These are phyloP conservation scores for Sphaerophoria taeniata DNA, from an alignment of 2,888 invertebrate genomes.

Conservation along the genomic window DNA sequence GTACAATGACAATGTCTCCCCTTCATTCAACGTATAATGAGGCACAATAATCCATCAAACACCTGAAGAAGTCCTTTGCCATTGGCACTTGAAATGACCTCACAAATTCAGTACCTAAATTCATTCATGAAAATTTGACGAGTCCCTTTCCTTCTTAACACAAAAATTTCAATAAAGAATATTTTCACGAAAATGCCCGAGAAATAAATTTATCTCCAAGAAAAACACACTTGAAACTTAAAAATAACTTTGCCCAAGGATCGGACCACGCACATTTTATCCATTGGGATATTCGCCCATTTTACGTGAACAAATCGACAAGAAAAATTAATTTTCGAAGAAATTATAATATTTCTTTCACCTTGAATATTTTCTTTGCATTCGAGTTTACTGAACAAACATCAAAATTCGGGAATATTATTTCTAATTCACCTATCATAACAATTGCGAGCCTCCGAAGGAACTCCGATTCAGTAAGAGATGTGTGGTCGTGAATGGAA, in stretches of 20 bases:
- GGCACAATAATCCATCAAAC: conserved; percentile 21
- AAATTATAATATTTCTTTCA: conserved; percentile 72
- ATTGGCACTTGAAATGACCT: conserved; percentile 8
- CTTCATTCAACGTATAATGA: conserved; percentile 9
- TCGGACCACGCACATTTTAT: conserved; percentile 43
- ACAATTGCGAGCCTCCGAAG: conserved; percentile 46
- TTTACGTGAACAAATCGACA: background rate
- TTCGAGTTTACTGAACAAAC: conserved; percentile 58
- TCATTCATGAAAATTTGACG: conserved; percentile 70
- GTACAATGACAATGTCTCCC: conserved; percentile 11
- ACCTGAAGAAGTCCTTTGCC: conserved; percentile 12
- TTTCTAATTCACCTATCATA: conserved; percentile 71
- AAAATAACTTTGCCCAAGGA: conserved; percentile 47
- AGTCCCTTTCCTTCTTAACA: conserved; percentile 13
- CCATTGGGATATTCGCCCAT: conserved; percentile 9
- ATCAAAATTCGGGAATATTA: conserved; percentile 60
- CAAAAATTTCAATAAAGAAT: conserved; percentile 38
- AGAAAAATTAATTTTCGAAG: conserved; percentile 65
- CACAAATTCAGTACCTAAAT: conserved; percentile 61
- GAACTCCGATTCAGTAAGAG: conserved; percentile 50
- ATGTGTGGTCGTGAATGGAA: conserved; percentile 43
- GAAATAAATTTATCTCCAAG: conserved; percentile 64
- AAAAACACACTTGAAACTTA: conserved; percentile 70
- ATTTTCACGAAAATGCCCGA: conserved; percentile 8
- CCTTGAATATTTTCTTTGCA: conserved; percentile 32